Evolutionary conservation across 92 coral and sea anemone species (phyloP).

Genomic region (Pocillopora grandis): DNA sequence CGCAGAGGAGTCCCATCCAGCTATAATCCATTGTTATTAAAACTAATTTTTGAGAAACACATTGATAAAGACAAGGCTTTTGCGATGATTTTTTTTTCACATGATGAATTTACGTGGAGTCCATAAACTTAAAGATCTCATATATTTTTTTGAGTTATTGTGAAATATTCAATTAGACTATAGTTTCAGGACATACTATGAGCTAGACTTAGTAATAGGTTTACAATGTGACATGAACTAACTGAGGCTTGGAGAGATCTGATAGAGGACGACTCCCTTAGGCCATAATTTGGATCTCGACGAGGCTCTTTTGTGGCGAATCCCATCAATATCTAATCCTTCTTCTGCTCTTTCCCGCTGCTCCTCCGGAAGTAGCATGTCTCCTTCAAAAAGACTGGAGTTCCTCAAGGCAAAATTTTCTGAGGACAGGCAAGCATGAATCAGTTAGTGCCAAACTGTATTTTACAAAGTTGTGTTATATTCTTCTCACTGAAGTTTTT

Average conservation of each 20-base stretch:
- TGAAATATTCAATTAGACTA: no score
- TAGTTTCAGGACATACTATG: no score
- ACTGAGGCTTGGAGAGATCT: not conserved
- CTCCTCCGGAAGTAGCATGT: slow-evolving; percentile 28
- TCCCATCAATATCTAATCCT: not conserved
- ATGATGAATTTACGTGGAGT: no score
- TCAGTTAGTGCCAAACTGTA: not conserved
- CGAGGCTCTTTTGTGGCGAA: slow-evolving; percentile 4
- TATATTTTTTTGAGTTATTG: no score
- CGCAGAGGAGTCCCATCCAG: not conserved
- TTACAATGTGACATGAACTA: not conserved
- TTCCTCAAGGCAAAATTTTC: not conserved
- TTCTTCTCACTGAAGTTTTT: no score
- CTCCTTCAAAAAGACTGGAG: slow-evolving; percentile 44
- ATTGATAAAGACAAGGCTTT: no score
- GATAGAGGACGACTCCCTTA: not conserved
- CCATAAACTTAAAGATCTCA: no score
- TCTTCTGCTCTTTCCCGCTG: not conserved
- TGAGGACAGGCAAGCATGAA: not conserved
- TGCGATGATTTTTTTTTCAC: no score
- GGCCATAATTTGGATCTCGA: not conserved
- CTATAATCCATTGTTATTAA: not conserved
- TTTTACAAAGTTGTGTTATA: no score
- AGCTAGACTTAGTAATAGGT: no score
- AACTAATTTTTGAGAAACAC: no score